Evolutionary conservation across 1,140 invertebrate genomes (phyloP), one percentile per base, ranked within the genome.

Genomic region (Planococcus citri): DNA sequence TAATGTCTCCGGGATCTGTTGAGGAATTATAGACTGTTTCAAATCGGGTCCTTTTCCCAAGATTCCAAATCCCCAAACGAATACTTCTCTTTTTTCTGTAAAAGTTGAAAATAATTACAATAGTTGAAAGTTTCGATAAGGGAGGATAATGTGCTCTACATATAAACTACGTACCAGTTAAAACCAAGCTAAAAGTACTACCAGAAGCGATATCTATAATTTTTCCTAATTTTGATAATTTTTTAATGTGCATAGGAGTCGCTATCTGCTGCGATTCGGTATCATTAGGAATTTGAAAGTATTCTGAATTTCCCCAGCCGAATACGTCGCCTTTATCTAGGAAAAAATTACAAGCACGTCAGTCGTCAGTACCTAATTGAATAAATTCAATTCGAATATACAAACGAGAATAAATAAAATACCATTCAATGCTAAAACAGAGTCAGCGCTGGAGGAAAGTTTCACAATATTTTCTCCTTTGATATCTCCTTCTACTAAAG

Each of bases 241-340:
- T 76, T 70, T 83, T 79, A 1, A 97, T 74, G 73, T 87, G 80
- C 14, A 82, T 83, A 0, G 94, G 88, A 58, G 83, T 82, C 76
- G 88, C 85, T 10, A 90, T 78, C 78, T 90, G 88, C 68, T 81
- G 80, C 69, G 51, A 74, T n/a, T 78, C 75, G 21, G 33, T 71
- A 0, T 70, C 12, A 1, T 70, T n/a, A 38, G 81, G 75, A 33
- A 98, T 79, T 78, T 98, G 95, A 1, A 85, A 85, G 77, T 97
- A 97, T 80, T 98, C 96, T 0, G 90, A 89, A 78, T 96, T 98
- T 22, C 96, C 95, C 95, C 95, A 98, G 0, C 94, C 95, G 82
- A 97, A 98, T 1, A 97, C 82, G 75, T 96, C 90, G 21, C 95
- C 95, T 76, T 88, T 87, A 74, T 95, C 93, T 91, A 77, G 9